These are phyloP conservation scores for Mercenaria mercenaria DNA, from an alignment of 1,140 invertebrate species.

Conservation along the genomic window DNA sequence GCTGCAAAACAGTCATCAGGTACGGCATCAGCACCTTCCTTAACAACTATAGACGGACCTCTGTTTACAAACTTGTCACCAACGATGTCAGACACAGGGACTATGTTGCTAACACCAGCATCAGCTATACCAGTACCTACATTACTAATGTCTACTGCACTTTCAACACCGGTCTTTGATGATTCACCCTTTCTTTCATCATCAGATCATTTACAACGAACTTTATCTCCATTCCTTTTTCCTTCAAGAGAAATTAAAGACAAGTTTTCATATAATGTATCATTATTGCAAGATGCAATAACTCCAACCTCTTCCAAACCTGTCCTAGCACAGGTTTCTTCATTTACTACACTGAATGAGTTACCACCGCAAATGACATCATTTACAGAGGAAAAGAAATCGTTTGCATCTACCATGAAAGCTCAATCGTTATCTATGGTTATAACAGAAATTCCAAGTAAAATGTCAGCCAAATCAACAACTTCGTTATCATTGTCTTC, in stretches of 20 bases:
- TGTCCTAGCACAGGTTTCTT: no score
- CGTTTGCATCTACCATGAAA: not conserved
- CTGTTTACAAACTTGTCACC: not conserved
- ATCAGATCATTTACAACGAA: not conserved
- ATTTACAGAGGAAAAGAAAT: not conserved
- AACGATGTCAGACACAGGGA: not conserved
- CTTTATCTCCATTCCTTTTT: not conserved
- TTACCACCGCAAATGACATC: not conserved
- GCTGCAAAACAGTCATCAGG: no score
- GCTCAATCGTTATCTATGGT: not conserved
- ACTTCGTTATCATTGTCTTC: not conserved
- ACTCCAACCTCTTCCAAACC: no score
- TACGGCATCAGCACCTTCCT: not conserved
- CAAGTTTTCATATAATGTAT: not conserved
- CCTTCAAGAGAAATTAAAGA: not conserved
- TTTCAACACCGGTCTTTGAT: not conserved
- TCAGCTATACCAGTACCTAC: not conserved
- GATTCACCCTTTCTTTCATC: not conserved
- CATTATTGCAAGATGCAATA: no score
- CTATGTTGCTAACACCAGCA: not conserved
- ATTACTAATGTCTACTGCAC: not conserved
- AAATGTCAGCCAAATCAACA: not conserved
- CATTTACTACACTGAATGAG: no score
- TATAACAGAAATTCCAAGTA: no score
- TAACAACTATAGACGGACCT: not conserved